These are phyloP conservation scores for Notocelia uddmanniana DNA, from an alignment of 2,888 invertebrate species.

Conservation along the genomic window DNA sequence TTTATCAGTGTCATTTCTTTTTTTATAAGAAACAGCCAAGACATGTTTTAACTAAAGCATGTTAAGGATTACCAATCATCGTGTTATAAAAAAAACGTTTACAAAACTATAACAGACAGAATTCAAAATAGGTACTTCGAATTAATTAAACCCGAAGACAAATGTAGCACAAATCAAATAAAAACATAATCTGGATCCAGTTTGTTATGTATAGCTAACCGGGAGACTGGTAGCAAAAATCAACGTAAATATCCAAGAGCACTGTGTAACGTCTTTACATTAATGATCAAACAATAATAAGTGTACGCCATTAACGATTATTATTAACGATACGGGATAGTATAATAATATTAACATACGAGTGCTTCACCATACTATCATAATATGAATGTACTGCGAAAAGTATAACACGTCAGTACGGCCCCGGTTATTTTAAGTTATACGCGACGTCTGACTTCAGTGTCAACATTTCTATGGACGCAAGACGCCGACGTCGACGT, in stretches of 20 bases:
- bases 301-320: neutral
- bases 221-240: neutral
- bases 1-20: too few relatives aligned
- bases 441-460: too few relatives aligned
- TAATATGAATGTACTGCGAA: constrained; percentile 1
- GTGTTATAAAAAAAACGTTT: neutral
- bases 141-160: constrained; percentile 16
- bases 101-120: neutral
- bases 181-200: constrained; percentile 14
- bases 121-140: too few relatives aligned
- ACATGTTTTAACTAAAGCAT: too few relatives aligned
- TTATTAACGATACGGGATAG: constrained; percentile 9
- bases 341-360: constrained; percentile 4
- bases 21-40: too few relatives aligned
- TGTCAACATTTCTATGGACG: too few relatives aligned
- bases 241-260: constrained; percentile 9
- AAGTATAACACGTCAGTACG: constrained; percentile 9
- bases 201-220: constrained; percentile 3
- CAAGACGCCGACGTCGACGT: too few relatives aligned
- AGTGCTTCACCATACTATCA: constrained; percentile 13
- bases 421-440: too few relatives aligned
- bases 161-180: constrained; percentile 8
- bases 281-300: neutral
- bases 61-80: neutral
- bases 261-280: constrained; percentile 8